phyloP scores from a whole-genome alignment of 2,888 invertebrate species.

The Drosophila meridionalis region DNA sequence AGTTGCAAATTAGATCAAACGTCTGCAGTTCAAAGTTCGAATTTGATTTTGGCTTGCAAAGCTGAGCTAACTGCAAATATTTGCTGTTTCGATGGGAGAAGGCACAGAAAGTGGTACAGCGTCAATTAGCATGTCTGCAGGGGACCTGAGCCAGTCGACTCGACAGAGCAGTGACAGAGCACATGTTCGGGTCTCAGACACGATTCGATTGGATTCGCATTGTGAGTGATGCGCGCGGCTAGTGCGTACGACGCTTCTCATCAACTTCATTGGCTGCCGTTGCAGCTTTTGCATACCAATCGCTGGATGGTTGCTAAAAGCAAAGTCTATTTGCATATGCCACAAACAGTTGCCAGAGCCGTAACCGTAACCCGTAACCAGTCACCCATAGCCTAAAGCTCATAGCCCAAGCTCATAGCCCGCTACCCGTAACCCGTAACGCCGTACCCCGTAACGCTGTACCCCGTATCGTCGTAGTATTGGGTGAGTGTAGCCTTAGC shows the following conservation, averaged over 20 bases:
- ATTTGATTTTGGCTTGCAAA: conserved; percentile 4
- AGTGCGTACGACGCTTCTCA: conserved; percentile 33
- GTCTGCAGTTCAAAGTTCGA: neutral
- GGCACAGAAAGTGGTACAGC: conserved; percentile 12
- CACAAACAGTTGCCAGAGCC: conserved; percentile 38
- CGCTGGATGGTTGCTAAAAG: conserved; percentile 28
- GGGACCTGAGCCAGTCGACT: conserved; percentile 10
- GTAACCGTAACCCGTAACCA: conserved; percentile 4
- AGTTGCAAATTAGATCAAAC: neutral
- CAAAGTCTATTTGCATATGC: conserved; percentile 56
- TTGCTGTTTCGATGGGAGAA: conserved; percentile 30
- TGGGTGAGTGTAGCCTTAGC: conserved; percentile 31
- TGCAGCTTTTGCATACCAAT: conserved; percentile 51
- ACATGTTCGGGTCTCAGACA: conserved; percentile 2
- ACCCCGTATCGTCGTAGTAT: no score
- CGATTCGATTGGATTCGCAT: conserved; percentile 2
- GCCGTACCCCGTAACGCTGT: neutral
- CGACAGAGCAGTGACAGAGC: neutral
- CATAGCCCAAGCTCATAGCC: no score
- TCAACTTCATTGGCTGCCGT: conserved; percentile 35
- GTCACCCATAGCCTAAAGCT: neutral
- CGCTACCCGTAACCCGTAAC: neutral
- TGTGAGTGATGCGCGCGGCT: conserved; percentile 18
- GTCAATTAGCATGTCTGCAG: conserved; percentile 45
- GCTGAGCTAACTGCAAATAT: conserved; percentile 29